Percentiles rank a stretch among this genome's conserved stretches.
Evolutionary conservation across 2,113 vertebrate species (phyloP).

Genomic region (Chlorodrepanis virens): DNA sequence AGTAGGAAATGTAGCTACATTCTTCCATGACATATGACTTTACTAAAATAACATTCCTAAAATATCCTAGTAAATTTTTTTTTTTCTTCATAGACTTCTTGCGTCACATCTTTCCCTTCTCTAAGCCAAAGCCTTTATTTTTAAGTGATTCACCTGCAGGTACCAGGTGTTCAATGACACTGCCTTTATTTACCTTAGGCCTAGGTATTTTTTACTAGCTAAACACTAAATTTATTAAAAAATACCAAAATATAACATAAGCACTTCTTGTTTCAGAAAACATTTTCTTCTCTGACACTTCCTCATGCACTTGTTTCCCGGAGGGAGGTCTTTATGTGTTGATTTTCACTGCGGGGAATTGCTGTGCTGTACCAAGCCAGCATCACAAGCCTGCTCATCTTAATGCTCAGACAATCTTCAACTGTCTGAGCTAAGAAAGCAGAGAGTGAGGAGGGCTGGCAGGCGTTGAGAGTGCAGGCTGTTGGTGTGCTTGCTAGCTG

Average conservation of each 20-base stretch:
- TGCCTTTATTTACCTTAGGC: neutral
- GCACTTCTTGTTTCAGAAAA: neutral
- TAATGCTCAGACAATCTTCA: neutral
- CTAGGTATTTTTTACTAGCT: neutral
- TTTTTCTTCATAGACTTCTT: neutral
- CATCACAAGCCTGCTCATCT: neutral
- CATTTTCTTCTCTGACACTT: neutral
- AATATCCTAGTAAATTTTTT: neutral
- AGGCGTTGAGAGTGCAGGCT: neutral
- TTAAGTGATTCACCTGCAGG: neutral
- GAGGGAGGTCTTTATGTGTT: neutral
- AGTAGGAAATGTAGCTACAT: neutral
- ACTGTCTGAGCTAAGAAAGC: neutral
- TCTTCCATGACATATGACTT: neutral
- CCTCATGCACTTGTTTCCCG: neutral
- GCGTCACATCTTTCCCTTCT: neutral
- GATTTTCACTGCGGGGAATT: neutral
- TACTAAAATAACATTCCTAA: neutral
- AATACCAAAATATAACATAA: neutral
- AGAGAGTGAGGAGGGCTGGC: neutral
- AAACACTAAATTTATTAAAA: neutral
- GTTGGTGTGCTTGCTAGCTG: neutral
- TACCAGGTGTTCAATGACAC: neutral
- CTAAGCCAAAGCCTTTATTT: neutral
- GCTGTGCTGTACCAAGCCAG: neutral